phyloP scores from a whole-genome alignment of 2,797 vertebrate genomes.

The Coracias cyanogaster region DNA sequence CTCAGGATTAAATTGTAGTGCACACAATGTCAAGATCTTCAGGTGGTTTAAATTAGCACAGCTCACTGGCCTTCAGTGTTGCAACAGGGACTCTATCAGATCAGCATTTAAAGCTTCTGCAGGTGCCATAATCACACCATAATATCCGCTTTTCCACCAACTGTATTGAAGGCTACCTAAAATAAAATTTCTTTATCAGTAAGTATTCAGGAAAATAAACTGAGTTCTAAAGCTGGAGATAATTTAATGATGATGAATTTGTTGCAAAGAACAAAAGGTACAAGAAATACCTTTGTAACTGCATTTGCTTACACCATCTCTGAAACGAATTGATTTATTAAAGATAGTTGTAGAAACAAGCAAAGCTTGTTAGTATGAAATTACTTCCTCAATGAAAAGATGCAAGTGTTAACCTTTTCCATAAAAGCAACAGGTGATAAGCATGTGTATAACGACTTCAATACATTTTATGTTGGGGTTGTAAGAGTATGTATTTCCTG shows the following conservation, averaged over 20 bases:
- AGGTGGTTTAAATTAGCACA: background rate
- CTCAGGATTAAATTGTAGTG: background rate
- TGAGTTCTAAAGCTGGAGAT: background rate
- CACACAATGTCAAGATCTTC: background rate
- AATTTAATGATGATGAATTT: background rate
- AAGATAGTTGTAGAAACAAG: background rate
- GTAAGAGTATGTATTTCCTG: background rate
- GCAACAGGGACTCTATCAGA: background rate
- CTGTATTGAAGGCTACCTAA: background rate
- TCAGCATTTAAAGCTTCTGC: background rate
- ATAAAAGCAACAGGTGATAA: background rate
- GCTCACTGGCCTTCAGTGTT: background rate
- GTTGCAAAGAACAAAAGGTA: background rate
- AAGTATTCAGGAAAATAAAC: background rate
- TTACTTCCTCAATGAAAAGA: conserved; percentile 13
- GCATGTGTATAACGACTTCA: background rate
- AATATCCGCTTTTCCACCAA: background rate
- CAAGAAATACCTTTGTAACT: conserved; percentile 4
- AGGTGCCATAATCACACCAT: background rate
- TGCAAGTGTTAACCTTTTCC: conserved; percentile 1
- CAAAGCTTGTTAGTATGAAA: background rate
- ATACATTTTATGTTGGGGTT: background rate
- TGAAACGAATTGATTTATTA: background rate
- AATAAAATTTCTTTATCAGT: background rate
- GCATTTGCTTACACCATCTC: background rate